Evolutionary conservation across 1,140 invertebrate species (phyloP), one percentile per base, ranked within the genome.

Genomic region (Drosophila sproati): DNA sequence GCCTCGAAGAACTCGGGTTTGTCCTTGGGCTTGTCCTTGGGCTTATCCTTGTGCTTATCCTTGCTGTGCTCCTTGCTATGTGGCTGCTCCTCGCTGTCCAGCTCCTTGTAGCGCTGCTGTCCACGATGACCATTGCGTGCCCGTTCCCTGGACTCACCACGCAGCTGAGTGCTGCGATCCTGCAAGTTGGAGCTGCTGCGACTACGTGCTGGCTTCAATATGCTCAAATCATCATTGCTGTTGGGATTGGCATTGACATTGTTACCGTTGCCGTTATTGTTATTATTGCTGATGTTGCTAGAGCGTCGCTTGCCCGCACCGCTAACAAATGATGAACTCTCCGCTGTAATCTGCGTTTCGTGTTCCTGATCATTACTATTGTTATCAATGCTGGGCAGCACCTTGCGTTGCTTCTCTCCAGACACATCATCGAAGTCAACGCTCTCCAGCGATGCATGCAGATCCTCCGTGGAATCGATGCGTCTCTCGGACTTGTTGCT

Each of bases 341-440:
- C 96, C 2, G 96, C 95, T 0, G 95, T 94, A 2, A 96, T 94
- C 91, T 97, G 96, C 59, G 94, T 94, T 88, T 97, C 96, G 6
- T 89, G 76, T 88, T 97, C 96, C 4, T 89, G 76, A 6, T 90
- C 78, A 28, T 92, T 83, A 55, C 76, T 90, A 20, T 92, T 92
- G 55, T 80, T 92, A 5, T 92, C 88, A 5, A 89, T 91, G 66
- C 48, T 79, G n/a, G 89, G 41, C 5, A 90, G 20, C 37, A 81
- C 86, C 52, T 91, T 87, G n/a, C 83, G 73, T 57, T 91, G 90
- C 63, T 92, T 92, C 62, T 91, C 90, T 0, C 79, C 81, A 0
- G 91, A 92, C 1, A 92, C 81, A 73, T 92, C 91, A 12, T 92
- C 91, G 57, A 92, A 92, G 60, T 92, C 91, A 1, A 92, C 80